Base-by-base conservation (phyloP, 1,140 invertebrate genomes). In the Pseudomyrmex pallidus region DNA sequence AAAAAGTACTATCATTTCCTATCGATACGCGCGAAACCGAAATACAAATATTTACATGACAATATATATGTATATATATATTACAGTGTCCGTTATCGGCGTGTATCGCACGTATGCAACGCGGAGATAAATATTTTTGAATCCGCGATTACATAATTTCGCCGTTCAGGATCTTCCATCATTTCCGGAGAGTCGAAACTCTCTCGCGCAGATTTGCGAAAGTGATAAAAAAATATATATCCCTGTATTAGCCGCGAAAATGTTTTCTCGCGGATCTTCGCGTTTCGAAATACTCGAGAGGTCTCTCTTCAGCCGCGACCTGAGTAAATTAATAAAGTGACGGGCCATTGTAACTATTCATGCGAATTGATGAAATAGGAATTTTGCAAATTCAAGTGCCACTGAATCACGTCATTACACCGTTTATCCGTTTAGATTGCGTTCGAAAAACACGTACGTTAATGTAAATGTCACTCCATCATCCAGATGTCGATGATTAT, bases 121-220 rank as follows among this genome's bases (percentile, higher is more conserved):
- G 59, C 73, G 44, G 22, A 3, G 59, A 78, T 78, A 86, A 84
- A 86, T 78, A 78, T 86, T 86, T 84, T 54, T 74, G 17, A 17
- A 61, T 48, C 54, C 17, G 22, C 25, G 25, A 50, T 35, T 35
- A 73, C 46, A 50, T 68, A 61, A 74, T 56, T 80, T n/a, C 50
- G 4, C 17, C 20, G 22, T 20, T 46, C 17, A 9, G 12, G 12
- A 78, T 80, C 66, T 80, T 80, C 13, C 50, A 46, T 61, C 66
- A 50, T 35, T n/a, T 50, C 56, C 54, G 62, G 1, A 15, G 13
- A 7, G 12, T n/a, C 25, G 54, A 3, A 20, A 50, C 22, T 17
- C 0, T 35, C 15, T n/a, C 66, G 66, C 35, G 35, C 35, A 7
- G 35, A 80, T 80, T 70, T 20, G 20, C 66, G 5, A 70, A 59